phyloP scores from a whole-genome alignment of 2,113 vertebrate genomes.

The Boleophthalmus pectinirostris region DNA sequence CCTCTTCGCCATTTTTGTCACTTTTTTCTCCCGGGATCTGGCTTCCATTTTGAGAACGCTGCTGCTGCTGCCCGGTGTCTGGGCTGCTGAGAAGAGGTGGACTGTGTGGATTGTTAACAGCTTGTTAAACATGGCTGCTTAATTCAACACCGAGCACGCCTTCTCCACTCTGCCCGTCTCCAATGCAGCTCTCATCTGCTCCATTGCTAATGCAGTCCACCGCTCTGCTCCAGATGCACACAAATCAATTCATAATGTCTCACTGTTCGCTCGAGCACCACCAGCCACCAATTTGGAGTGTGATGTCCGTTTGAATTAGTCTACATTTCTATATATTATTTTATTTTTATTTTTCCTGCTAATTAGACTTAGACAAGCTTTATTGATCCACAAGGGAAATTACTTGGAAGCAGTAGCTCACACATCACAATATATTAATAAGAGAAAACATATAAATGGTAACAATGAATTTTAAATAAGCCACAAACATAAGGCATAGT shows the following conservation, averaged over 20 bases:
- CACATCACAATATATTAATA: too few species aligned
- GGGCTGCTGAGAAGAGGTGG: constrained; percentile 6
- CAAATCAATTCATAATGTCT: constrained; percentile 53
- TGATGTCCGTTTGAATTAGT: constrained; percentile 41
- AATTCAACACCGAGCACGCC: constrained; percentile 48
- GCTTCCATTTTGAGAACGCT: constrained; percentile 3
- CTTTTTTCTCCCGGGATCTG: constrained; percentile 40
- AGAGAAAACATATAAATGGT: too few species aligned
- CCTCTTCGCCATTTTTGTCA: constrained; percentile 28
- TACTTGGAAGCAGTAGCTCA: too few species aligned
- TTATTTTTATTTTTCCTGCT: too few species aligned
- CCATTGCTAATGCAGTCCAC: constrained; percentile 48
- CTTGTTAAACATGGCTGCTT: constrained; percentile 66
- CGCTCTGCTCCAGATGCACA: constrained; percentile 47
- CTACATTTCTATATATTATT: too few species aligned
- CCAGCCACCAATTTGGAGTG: constrained; percentile 51
- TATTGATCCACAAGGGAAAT: too few species aligned
- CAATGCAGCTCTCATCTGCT: constrained; percentile 49
- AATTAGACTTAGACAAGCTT: too few species aligned
- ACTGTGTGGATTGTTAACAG: constrained; percentile 59
- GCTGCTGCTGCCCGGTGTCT: constrained; percentile 32
- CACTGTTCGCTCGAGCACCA: constrained; percentile 24
- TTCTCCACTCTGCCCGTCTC: constrained; percentile 37
- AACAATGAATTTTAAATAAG: too few species aligned
- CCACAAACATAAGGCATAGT: too few species aligned